Evolutionary conservation across 1,140 invertebrate species (phyloP), one percentile per base, ranked within the genome.

Genomic region (Drosophila lowei): DNA sequence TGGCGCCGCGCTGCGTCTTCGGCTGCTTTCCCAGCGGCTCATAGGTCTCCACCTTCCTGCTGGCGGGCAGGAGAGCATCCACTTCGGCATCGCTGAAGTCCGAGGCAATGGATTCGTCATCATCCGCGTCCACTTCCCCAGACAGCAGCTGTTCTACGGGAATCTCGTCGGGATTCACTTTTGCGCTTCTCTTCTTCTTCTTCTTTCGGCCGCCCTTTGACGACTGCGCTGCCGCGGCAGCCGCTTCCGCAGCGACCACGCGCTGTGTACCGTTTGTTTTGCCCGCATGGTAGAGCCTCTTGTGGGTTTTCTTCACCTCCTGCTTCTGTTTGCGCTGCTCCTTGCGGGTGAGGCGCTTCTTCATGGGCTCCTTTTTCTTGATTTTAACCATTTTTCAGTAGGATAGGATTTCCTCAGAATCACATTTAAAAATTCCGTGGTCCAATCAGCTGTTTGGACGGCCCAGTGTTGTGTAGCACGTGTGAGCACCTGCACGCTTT

Each of bases 311-410:
- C 77, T 95, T 95, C 42, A 93, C 92, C 46, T 91, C 75, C 18
- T 93, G 77, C 52, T 93, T 92, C 50, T 93, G 93, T 83, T 95
- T 95, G 2, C 94, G 92, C 9, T 93, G 79, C 77, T 94, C 92
- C 88, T 94, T 95, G 6, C 94, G 92, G 0, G 92, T 90, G 0
- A 91, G 38, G 3, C 80, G 63, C 43, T 90, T 90, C 6, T 72
- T 73, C 0, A 47, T 21, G 0, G 43, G 46, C 9, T 66, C 48
- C 15, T 89, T 81, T 41, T 71, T 78, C 44, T 56, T 72, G 34
- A 67, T 28, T 58, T 91, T 91, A 11, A 56, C 79, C 89, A 90
- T 91, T 38, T 46, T 23, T n/a, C 44, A 55, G n/a, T n/a, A n/a
- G n/a, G 43, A 18, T 25, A 25, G 47, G 47, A 34, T 41, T 52